Conservation (phyloP, 2,888 invertebrate genomes). For the Monopis laevigella region DNA sequence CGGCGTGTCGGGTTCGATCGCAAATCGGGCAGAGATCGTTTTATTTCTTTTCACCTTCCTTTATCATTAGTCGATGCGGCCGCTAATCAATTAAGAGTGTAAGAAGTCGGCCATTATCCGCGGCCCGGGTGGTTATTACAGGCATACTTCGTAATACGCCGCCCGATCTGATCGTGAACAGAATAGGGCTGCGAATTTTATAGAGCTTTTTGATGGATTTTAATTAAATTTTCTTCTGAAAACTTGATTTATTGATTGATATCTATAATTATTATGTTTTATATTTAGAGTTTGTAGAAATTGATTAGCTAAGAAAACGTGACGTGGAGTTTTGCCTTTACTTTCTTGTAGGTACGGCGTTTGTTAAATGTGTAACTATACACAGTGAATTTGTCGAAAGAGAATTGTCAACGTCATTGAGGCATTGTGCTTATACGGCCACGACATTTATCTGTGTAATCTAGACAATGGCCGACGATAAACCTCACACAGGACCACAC, state of each 20-base stretch:
- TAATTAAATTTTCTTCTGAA: conserved; percentile 38
- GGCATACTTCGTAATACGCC: conserved; percentile 57
- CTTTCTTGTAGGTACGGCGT: conserved; percentile 6
- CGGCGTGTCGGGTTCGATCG: conserved; percentile 35
- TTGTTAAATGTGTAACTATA: conserved; percentile 33
- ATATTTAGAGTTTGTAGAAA: neutral
- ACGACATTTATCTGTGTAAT: conserved; percentile 65
- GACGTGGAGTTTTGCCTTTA: conserved; percentile 1
- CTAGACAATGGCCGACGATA: conserved; percentile 61
- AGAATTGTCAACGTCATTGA: conserved; percentile 55
- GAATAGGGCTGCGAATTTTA: conserved; percentile 63
- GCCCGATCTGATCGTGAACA: conserved; percentile 56
- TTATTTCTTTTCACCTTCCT: conserved; percentile 66
- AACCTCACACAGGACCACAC: conserved; percentile 64
- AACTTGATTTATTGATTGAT: conserved; percentile 11
- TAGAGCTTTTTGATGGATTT: conserved; percentile 52
- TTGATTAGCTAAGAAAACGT: conserved; percentile 1
- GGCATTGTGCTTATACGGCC: conserved; percentile 55
- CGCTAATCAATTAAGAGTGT: conserved; percentile 69
- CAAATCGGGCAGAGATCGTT: conserved; percentile 55
- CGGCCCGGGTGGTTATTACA: conserved; percentile 63
- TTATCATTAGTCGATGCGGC: conserved; percentile 65
- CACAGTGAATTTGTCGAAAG: conserved; percentile 51
- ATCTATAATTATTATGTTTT: conserved; percentile 2
- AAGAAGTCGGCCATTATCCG: conserved; percentile 65